Conservation (phyloP, 2,888 invertebrate genomes). For the Glaucopsyche alexis region DNA sequence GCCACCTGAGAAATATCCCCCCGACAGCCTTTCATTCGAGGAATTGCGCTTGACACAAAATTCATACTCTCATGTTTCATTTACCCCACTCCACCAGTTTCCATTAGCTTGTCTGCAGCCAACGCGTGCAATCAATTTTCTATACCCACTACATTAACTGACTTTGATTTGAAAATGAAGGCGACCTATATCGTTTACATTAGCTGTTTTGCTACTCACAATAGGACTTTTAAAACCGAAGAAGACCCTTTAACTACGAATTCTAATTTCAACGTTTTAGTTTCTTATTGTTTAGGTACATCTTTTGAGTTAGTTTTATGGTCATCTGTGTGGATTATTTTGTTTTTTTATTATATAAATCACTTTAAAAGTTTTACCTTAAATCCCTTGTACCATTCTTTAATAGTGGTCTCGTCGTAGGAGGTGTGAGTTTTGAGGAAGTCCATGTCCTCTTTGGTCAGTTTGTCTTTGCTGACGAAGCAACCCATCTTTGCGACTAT, state of each 20-base stretch:
- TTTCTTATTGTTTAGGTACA: too few species aligned
- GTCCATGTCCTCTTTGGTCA: slow-evolving; percentile 99
- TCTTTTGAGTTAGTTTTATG: not conserved
- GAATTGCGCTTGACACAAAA: slow-evolving; percentile 9
- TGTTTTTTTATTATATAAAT: too few species aligned
- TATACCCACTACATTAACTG: not conserved
- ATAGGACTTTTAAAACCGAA: not conserved
- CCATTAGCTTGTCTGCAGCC: not conserved
- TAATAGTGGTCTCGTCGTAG: slow-evolving; percentile 99
- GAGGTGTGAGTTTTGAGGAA: slow-evolving; percentile 98
- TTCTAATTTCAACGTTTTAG: too few species aligned
- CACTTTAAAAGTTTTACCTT: slow-evolving; percentile 82
- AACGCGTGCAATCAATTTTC: not conserved
- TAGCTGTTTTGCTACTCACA: not conserved
- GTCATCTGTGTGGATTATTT: too few species aligned
- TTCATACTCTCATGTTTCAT: slow-evolving; percentile 10
- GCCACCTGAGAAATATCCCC: not conserved
- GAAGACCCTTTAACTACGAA: too few species aligned
- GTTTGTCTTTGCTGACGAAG: slow-evolving; percentile 96
- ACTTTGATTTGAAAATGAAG: not conserved
- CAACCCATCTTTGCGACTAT: slow-evolving; percentile 87
- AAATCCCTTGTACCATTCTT: slow-evolving; percentile 99
- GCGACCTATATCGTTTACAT: not conserved
- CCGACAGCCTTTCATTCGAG: slow-evolving; percentile 17
- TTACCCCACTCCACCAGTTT: not conserved